phyloP scores from a whole-genome alignment of 2,113 vertebrate genomes.

The Sardina pilchardus region DNA sequence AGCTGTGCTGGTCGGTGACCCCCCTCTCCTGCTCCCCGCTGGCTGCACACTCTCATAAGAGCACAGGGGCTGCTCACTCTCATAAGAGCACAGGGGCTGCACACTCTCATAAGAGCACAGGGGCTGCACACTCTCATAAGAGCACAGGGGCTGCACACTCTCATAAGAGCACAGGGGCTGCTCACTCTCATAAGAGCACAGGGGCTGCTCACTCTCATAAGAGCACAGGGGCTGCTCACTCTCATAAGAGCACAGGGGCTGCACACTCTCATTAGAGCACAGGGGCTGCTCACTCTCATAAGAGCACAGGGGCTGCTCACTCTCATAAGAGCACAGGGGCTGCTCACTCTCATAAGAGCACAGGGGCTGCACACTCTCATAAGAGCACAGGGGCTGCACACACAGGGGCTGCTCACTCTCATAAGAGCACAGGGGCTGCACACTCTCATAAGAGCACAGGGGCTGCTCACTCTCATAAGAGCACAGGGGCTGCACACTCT shows the following conservation, averaged over 20 bases:
- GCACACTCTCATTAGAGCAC: background rate
- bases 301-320: background rate
- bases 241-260: background rate
- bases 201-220: background rate
- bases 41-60: background rate
- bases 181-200: background rate
- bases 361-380: background rate
- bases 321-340: background rate
- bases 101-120: background rate
- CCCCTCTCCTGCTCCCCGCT: too few relatives aligned
- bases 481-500: background rate
- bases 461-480: background rate
- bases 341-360: background rate
- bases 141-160: background rate
- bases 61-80: background rate
- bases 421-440: background rate
- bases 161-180: background rate
- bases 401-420: too few relatives aligned
- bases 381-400: background rate
- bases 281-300: background rate
- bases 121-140: background rate
- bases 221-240: background rate
- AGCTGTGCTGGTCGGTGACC: constrained; percentile 5
- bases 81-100: background rate
- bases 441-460: background rate